These are phyloP conservation scores for Ataeniobius toweri DNA, from an alignment of 2,797 vertebrate genomes.

Conservation along the genomic window DNA sequence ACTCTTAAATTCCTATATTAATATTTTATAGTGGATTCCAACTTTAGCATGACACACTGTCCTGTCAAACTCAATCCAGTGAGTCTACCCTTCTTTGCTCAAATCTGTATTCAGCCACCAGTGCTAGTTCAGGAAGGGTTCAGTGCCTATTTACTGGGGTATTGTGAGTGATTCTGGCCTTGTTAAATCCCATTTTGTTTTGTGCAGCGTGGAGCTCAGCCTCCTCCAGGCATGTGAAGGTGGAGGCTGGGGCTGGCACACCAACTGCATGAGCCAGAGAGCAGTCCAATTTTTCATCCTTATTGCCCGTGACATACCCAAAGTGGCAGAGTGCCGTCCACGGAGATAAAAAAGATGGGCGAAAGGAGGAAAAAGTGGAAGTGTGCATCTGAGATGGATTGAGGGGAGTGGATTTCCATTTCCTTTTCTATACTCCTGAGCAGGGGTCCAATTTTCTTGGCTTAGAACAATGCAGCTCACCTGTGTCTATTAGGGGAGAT, in stretches of 20 bases:
- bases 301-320: constrained; percentile 88
- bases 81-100: constrained; percentile 19
- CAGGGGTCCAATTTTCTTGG: constrained; percentile 38
- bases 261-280: constrained; percentile 68
- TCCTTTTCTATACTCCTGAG: constrained; percentile 29
- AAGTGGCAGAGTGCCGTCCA: constrained; percentile 80
- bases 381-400: constrained; percentile 39
- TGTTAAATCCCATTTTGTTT: constrained; percentile 79
- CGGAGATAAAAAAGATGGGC: constrained; percentile 34
- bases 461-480: constrained; percentile 68
- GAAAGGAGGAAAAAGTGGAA: constrained; percentile 43
- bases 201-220: constrained; percentile 60
- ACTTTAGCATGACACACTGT: neutral
- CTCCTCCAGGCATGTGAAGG: constrained; percentile 75
- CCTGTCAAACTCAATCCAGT: constrained; percentile 32
- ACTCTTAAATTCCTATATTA: neutral
- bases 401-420: constrained; percentile 29
- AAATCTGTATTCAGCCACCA: constrained; percentile 41
- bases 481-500: constrained; percentile 41
- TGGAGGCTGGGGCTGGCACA: constrained; percentile 63
- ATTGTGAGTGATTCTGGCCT: constrained; percentile 71
- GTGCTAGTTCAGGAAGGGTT: constrained; percentile 57
- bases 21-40: constrained; percentile 22
- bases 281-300: constrained; percentile 90
- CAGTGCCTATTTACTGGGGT: constrained; percentile 66